Evolutionary conservation across 2,113 vertebrate genomes (phyloP).

Genomic region (Grallaria varia): DNA sequence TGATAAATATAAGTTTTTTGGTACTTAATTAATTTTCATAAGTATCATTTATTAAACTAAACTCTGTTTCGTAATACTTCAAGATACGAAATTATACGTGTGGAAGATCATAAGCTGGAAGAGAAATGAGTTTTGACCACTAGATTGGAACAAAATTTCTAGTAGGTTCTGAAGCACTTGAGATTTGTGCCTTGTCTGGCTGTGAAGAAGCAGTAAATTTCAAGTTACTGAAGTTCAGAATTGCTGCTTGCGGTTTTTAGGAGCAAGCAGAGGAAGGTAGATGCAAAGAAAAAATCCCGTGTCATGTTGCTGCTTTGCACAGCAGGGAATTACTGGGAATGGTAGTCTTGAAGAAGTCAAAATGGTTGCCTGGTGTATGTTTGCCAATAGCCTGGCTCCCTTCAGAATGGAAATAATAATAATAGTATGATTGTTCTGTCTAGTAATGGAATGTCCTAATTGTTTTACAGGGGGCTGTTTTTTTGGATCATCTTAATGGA

Average conservation of each 20-base stretch:
- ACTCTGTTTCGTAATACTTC: neutral
- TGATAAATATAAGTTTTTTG: neutral
- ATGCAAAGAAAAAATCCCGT: neutral
- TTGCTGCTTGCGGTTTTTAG: neutral
- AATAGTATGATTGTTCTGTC: neutral
- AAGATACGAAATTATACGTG: neutral
- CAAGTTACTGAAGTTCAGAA: accelerated
- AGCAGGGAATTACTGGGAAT: neutral
- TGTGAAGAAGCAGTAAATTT: neutral
- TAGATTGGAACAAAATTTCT: neutral
- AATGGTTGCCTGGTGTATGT: neutral
- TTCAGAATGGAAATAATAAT: neutral
- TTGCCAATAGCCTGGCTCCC: neutral
- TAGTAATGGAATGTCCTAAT: neutral
- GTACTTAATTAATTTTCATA: neutral
- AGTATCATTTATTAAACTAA: neutral
- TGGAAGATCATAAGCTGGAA: neutral
- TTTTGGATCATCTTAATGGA: too few relatives aligned
- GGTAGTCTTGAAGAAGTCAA: neutral
- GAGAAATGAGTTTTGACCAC: neutral
- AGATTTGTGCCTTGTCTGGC: neutral
- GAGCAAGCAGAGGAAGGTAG: neutral
- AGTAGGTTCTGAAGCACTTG: neutral
- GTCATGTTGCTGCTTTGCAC: neutral
- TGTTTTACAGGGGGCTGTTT: neutral